These are phyloP conservation scores for Cirrhinus molitorella DNA, from an alignment of 2,797 vertebrate genomes.

Conservation along the genomic window DNA sequence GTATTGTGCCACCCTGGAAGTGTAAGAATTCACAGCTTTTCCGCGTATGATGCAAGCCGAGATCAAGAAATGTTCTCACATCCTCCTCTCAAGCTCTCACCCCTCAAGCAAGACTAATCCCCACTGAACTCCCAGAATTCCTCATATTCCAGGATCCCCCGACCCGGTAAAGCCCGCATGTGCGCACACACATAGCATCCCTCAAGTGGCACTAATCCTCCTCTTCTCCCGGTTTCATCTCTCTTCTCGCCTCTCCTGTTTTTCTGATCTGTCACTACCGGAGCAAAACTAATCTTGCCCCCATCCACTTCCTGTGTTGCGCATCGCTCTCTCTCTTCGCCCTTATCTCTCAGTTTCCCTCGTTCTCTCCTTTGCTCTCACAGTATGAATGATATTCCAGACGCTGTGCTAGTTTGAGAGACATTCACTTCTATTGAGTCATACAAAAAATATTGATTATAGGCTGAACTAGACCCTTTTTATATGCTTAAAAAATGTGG, in stretches of 20 bases:
- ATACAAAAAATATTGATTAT: background rate
- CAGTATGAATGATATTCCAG: constrained; percentile 1
- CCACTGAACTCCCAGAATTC: constrained; percentile 78
- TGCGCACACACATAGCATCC: constrained; percentile 6
- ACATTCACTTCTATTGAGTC: background rate
- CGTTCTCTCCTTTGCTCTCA: background rate
- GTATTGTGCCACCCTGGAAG: background rate
- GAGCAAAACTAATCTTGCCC: constrained; percentile 81
- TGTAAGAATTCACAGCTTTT: constrained; percentile 2
- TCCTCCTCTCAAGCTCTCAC: constrained; percentile 73
- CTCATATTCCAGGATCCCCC: constrained; percentile 54
- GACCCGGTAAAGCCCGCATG: background rate
- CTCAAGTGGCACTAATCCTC: constrained; percentile 81
- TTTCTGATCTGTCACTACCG: constrained; percentile 81
- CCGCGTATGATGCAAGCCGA: constrained; percentile 56
- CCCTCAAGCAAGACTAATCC: constrained; percentile 81
- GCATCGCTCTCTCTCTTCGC: constrained; percentile 41
- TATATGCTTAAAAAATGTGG: background rate
- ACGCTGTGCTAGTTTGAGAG: background rate
- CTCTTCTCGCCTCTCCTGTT: constrained; percentile 73
- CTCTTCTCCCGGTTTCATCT: constrained; percentile 73
- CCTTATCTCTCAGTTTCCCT: constrained; percentile 43
- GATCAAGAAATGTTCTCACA: constrained; percentile 67
- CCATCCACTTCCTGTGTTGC: constrained; percentile 41
- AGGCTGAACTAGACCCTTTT: background rate